Conservation (phyloP, 2,113 vertebrate genomes). For the Pleuronectes platessa region DNA sequence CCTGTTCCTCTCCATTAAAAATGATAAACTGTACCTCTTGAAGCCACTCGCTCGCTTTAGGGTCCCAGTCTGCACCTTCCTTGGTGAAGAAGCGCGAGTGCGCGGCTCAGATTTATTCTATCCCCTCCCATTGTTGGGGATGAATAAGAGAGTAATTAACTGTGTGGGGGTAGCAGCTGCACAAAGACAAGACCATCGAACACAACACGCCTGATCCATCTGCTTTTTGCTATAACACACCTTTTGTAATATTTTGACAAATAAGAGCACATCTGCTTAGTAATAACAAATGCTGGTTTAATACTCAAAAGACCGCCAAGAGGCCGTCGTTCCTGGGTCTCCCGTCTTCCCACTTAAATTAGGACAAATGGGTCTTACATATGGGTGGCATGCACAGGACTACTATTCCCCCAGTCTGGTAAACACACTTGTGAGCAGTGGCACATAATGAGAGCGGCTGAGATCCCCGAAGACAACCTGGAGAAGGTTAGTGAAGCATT, state of each 20-base stretch:
- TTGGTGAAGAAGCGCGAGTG: conserved; percentile 62
- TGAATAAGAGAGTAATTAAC: conserved; percentile 83
- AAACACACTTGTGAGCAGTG: conserved; percentile 67
- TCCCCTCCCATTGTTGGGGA: conserved; percentile 73
- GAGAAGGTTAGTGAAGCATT: conserved; percentile 73
- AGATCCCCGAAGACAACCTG: conserved; percentile 70
- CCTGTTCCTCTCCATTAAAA: conserved; percentile 82
- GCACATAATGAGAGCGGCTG: conserved; percentile 67
- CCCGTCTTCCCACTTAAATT: conserved; percentile 71
- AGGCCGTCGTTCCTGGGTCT: conserved; percentile 54
- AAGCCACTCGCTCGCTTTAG: conserved; percentile 73
- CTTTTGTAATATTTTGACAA: conserved; percentile 78
- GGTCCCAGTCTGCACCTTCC: conserved; percentile 77
- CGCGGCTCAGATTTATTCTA: conserved; percentile 72
- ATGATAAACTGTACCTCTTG: conserved; percentile 81
- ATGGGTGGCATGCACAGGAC: conserved; percentile 51
- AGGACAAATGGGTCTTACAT: conserved; percentile 74
- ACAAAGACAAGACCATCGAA: conserved; percentile 67
- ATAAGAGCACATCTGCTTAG: conserved; percentile 75
- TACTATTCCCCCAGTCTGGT: conserved; percentile 48
- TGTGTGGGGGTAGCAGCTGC: conserved; percentile 70
- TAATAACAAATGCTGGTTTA: conserved; percentile 73
- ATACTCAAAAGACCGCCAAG: conserved; percentile 69
- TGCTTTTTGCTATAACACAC: conserved; percentile 65
- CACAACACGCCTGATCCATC: conserved; percentile 73